A percentile compares a stretch with the other conserved stretches of the same genome.
Conservation (phyloP, 2,797 vertebrate genomes). For the Chromobotia macracanthus region DNA sequence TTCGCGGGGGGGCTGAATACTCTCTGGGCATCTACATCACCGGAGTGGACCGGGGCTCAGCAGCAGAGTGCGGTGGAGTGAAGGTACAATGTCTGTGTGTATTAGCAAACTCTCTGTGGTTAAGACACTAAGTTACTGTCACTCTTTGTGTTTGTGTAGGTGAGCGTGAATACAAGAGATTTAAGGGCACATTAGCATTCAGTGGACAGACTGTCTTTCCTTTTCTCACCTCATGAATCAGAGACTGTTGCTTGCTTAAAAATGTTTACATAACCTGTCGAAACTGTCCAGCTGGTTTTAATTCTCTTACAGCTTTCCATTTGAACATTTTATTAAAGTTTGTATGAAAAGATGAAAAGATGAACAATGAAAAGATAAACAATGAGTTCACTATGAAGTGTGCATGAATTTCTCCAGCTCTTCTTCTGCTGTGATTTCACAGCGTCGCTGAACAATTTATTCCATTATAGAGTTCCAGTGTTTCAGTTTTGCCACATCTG, state of each 20-base stretch:
- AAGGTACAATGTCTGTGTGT: too few species aligned
- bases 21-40: slow-evolving; percentile 93
- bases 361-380: background rate
- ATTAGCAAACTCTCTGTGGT: too few species aligned
- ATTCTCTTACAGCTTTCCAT: background rate
- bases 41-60: slow-evolving; percentile 89
- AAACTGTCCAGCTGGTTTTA: slow-evolving; percentile 6
- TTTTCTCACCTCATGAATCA: background rate
- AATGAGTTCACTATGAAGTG: slow-evolving; percentile 9
- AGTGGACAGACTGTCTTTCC: background rate
- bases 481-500: slow-evolving; percentile 29
- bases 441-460: slow-evolving; percentile 35
- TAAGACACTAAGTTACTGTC: background rate
- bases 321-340: background rate
- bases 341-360: slow-evolving; percentile 2
- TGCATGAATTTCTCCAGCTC: slow-evolving; percentile 1
- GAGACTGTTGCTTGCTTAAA: background rate
- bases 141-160: slow-evolving; percentile 25
- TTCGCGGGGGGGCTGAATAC: slow-evolving; percentile 91
- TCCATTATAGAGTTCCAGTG: slow-evolving; percentile 48
- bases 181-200: slow-evolving; percentile 17
- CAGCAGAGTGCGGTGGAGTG: slow-evolving; percentile 86
- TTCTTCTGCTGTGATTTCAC: background rate
- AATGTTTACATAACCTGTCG: background rate
- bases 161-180: background rate